Conservation (phyloP, 2,888 invertebrate species). For the Sussaba pulchella region DNA sequence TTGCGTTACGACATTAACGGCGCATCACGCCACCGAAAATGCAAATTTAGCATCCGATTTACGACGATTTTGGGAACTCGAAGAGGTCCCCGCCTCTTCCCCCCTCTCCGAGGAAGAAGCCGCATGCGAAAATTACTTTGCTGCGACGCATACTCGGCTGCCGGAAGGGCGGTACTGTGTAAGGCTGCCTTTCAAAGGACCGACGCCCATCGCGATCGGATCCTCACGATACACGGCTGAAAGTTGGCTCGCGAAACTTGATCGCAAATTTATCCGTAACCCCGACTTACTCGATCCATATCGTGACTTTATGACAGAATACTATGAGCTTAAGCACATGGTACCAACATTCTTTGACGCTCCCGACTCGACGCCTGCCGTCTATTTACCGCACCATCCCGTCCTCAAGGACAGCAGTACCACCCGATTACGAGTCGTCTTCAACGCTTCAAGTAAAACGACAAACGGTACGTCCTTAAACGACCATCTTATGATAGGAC, state of each 20-base stretch:
- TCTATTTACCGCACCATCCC: too few species aligned
- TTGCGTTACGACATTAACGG: background rate
- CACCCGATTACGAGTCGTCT: too few species aligned
- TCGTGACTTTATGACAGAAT: slow-evolving; percentile 62
- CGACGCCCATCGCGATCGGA: slow-evolving; percentile 47
- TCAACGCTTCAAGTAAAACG: too few species aligned
- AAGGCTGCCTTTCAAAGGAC: slow-evolving; percentile 68
- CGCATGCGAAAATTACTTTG: slow-evolving; percentile 69
- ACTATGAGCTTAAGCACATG: slow-evolving; percentile 58
- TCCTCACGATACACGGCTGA: slow-evolving; percentile 67
- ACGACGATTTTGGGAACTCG: slow-evolving; percentile 69
- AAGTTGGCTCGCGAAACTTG: slow-evolving; percentile 70
- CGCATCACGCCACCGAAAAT: slow-evolving; percentile 14
- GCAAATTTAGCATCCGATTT: slow-evolving; percentile 7
- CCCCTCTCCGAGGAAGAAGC: slow-evolving; percentile 63
- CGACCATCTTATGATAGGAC: too few species aligned
- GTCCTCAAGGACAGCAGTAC: too few species aligned
- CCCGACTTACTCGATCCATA: slow-evolving; percentile 48
- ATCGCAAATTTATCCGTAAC: slow-evolving; percentile 63
- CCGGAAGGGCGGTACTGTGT: slow-evolving; percentile 70
- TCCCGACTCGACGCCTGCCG: too few species aligned
- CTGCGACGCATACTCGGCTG: slow-evolving; percentile 63
- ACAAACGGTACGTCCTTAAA: too few species aligned
- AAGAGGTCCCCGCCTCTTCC: slow-evolving; percentile 63
- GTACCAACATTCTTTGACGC: too few species aligned